Base-by-base conservation (phyloP, 2,113 vertebrate species). In the Caretta caretta region DNA sequence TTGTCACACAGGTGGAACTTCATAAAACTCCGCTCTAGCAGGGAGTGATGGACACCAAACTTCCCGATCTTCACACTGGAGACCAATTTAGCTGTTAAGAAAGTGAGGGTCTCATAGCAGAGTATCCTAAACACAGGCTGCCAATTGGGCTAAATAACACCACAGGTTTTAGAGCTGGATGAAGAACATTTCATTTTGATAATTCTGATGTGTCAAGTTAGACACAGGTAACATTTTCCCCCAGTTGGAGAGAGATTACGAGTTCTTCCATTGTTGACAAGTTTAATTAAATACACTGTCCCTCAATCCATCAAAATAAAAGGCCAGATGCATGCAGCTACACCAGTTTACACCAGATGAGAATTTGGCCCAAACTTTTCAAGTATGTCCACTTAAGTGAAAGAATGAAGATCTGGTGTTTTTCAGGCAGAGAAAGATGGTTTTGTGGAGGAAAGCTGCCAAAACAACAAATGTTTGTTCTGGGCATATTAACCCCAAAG, bases 1-100 rank as follows among this genome's bases (percentile, higher is more conserved):
- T 31, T 96, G 72, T 87, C 50, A 85, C 24, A 85, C 10, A n/a
- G 76, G 16, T 89, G 82, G 90, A 92, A 91, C 50, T 93, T 95
- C 16, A 75, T 27, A 79, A 81, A 59, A 14, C 90, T 91, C 92
- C 92, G 80, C 69, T 46, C 54, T 95, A 76, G 42, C 96, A 95
- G 85, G 42, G 57, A 62, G 4, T 31, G 59, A 13, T 31, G 22
- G 91, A 84, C 19, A 81, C 3, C 38, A 46, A 46, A 10, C 0
- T n/a, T 16, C 92, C 91, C 79, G 87, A 96, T 72, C 87, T 89
- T 88, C 42, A 86, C 20, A 54, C 48, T 56, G 31, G n/a, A 38
- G 87, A 22, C n/a, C 86, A 80, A 69, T 51, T 2, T 79, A 53
- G 83, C 90, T 94, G 11, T 89, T 83, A 86, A 25, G 85, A 92